phyloP scores from a whole-genome alignment of 1,140 invertebrate genomes.

The Tribolium madens region DNA sequence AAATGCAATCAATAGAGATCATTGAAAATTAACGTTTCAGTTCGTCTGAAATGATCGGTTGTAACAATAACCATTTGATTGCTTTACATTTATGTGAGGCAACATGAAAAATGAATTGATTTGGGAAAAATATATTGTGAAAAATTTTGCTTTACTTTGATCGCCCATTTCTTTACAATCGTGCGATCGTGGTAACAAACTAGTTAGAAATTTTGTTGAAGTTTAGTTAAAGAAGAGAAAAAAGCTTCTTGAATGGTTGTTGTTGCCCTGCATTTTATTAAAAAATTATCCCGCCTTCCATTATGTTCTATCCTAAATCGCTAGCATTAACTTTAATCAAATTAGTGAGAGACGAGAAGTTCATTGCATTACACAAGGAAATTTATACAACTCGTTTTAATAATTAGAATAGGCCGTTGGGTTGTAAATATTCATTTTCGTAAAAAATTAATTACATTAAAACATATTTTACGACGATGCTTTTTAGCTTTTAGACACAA shows the following conservation, averaged over 20 bases:
- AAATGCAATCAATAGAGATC: constrained; percentile 6
- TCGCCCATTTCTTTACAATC: background rate
- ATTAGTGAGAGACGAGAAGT: constrained; percentile 30
- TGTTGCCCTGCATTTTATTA: constrained; percentile 5
- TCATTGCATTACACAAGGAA: constrained; percentile 30
- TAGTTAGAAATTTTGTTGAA: background rate
- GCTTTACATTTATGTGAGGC: constrained; percentile 7
- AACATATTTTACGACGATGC: background rate
- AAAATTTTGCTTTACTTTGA: constrained; percentile 1
- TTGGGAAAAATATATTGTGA: background rate
- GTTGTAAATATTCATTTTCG: constrained; percentile 31
- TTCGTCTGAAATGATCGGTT: background rate
- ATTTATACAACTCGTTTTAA: constrained; percentile 35
- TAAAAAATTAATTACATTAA: constrained; percentile 11
- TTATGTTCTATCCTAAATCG: constrained; percentile 26
- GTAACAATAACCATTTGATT: constrained; percentile 12
- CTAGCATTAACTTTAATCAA: constrained; percentile 39
- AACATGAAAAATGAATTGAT: too few relatives aligned
- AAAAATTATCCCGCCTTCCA: constrained; percentile 30
- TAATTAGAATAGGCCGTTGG: constrained; percentile 18
- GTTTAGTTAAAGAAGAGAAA: background rate
- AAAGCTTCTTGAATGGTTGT: background rate
- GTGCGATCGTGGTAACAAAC: constrained; percentile 5
- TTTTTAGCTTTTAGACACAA: background rate
- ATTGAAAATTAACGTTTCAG: constrained; percentile 7